A percentile compares a stretch with the other conserved stretches of the same genome.
phyloP scores from a whole-genome alignment of 2,113 vertebrate species.

The Callocephalon fimbriatum region DNA sequence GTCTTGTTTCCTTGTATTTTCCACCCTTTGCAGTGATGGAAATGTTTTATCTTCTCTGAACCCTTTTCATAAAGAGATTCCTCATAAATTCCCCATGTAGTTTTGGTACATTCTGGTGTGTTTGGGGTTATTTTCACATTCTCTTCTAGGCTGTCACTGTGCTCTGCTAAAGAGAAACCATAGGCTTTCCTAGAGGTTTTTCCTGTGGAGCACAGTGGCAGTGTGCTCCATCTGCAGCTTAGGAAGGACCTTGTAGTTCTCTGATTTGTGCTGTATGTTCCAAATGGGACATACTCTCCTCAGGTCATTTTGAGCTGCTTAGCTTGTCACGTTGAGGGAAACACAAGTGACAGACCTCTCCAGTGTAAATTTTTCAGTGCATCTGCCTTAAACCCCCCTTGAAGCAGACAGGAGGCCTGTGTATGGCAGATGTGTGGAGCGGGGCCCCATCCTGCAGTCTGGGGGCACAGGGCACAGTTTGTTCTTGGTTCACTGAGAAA shows the following conservation, averaged over 20 bases:
- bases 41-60: background rate
- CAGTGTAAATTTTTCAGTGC: background rate
- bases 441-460: background rate
- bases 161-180: background rate
- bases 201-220: rapidly evolving
- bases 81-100: background rate
- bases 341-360: background rate
- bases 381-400: background rate
- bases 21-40: background rate
- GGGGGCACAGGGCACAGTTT: background rate
- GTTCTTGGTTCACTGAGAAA: background rate
- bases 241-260: background rate
- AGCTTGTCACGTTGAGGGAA: background rate
- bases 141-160: background rate
- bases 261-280: rapidly evolving
- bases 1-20: background rate
- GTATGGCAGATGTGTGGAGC: background rate
- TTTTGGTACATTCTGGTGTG: background rate
- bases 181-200: background rate
- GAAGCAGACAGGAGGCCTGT: rapidly evolving
- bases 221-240: background rate
- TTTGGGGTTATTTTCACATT: background rate
- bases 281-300: background rate
- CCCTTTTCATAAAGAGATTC: background rate
- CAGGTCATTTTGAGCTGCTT: background rate